Evolutionary conservation across 53 echinoderm and acorn worm genomes (phyloP), one percentile per base, ranked within the genome.

Genomic region (Apostichopus leukothele): DNA sequence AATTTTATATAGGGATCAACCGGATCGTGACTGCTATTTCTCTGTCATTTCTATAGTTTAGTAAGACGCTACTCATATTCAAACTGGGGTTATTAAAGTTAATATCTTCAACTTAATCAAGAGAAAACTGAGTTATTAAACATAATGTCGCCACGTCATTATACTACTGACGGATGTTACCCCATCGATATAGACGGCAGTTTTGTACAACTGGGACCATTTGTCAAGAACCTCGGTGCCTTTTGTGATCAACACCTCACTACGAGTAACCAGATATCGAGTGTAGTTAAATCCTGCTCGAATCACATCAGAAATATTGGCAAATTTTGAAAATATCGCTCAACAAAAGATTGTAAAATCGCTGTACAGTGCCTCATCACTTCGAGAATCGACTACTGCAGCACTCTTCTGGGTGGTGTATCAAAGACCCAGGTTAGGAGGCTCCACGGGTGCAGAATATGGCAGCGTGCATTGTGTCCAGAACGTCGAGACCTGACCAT

Each of bases 111-210:
- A 20, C 19, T 80, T 51, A 80, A 80, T 5, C 11, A 80, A 52
- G 53, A 80, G 57, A 52, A 80, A 52, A 80, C 81, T 52, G 53
- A 80, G 14, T 52, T 80, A 53, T 52, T 52, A 8, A 80, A 55
- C 81, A 20, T 80, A 52, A 80, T 80, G 81, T 80, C 81, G 20
- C 81, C 81, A 51, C 20, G 53, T 51, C 81, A 80, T 20, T 19
- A 16, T 20, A 52, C 18, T 55, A 80, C 19, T 80, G 18, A 53
- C 52, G 81, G 81, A 14, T 53, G 53, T 52, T 13, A 52, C 14
- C 8, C 12, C 50, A 80, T 80, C 16, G 52, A 52, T 16, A 51
- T 80, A 5, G 80, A 80, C 52, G 80, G 51, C 80, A 12, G 51
- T 20, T 9, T 80, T 5, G 51, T 80, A 20, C 11, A 80, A 51